Conservation (phyloP, 2,113 vertebrate genomes). For the Noctilio leporinus region DNA sequence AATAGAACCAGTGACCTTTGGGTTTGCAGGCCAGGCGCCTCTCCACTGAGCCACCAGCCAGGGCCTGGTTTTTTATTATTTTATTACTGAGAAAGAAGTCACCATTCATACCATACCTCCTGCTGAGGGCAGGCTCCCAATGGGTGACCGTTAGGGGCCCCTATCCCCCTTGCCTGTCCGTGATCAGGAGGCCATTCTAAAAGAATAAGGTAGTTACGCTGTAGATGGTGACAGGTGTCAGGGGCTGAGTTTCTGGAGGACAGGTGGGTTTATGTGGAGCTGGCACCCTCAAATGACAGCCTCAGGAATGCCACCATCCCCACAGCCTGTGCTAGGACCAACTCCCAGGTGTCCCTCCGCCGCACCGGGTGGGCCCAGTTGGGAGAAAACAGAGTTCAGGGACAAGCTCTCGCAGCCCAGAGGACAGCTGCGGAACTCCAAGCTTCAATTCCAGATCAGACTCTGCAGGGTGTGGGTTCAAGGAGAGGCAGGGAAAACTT, state of each 20-base stretch:
- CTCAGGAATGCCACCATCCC: neutral
- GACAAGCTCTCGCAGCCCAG: accelerated
- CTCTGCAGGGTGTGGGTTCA: neutral
- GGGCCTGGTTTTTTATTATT: no score
- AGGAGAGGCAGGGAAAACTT: neutral
- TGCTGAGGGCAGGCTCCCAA: accelerated
- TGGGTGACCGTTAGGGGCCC: accelerated
- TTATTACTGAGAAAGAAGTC: neutral
- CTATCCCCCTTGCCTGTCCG: accelerated
- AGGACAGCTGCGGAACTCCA: accelerated
- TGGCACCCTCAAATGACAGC: no score
- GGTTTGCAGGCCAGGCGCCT: no score
- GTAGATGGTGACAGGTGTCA: neutral
- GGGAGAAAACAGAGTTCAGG: accelerated
- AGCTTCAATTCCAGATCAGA: accelerated
- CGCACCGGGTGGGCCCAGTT: accelerated
- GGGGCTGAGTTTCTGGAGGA: neutral
- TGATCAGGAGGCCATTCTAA: neutral
- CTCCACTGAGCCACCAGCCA: no score
- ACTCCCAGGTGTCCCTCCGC: accelerated
- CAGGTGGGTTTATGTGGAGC: neutral
- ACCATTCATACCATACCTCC: accelerated
- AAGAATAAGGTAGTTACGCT: neutral
- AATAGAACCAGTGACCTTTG: no score
- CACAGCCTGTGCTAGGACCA: neutral